Evolutionary conservation across 2,888 invertebrate genomes (phyloP).

Genomic region (Drosophila yooni): DNA sequence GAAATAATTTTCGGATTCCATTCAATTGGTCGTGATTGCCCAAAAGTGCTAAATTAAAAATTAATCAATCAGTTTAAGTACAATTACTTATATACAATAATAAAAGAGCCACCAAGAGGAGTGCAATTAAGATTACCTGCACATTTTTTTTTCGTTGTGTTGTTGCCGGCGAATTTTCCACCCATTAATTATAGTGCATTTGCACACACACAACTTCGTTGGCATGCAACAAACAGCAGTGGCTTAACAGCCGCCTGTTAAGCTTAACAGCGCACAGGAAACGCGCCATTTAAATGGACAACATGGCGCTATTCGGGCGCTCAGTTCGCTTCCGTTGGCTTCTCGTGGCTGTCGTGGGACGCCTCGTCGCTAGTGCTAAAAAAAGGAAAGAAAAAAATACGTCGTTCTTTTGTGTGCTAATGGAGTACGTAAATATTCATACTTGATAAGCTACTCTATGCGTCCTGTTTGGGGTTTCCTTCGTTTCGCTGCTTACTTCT

Average conservation of each 20-base stretch:
- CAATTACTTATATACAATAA: neutral
- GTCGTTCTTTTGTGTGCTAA: conserved; percentile 29
- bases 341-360: conserved; percentile 21
- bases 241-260: conserved; percentile 42
- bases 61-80: neutral
- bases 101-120: conserved; percentile 23
- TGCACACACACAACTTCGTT: conserved; percentile 12
- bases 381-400: neutral
- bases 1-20: conserved; percentile 5
- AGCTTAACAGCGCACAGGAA: conserved; percentile 33
- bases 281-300: conserved; percentile 19
- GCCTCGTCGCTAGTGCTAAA: neutral
- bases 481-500: conserved; percentile 5
- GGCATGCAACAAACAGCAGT: conserved; percentile 18
- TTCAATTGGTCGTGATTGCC: conserved; percentile 22
- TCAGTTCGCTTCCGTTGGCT: conserved; percentile 45
- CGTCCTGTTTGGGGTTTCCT: conserved; percentile 47
- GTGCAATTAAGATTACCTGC: conserved; percentile 22
- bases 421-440: conserved; percentile 71
- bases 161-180: conserved; percentile 42
- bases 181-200: conserved; percentile 20
- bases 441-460: conserved; percentile 61
- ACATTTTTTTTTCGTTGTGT: conserved; percentile 36
- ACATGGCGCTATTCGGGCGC: conserved; percentile 20
- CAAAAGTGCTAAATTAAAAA: conserved; percentile 10